These are phyloP conservation scores for Vandiemenella viatica DNA, from an alignment of 2,888 invertebrate species.

Conservation along the genomic window DNA sequence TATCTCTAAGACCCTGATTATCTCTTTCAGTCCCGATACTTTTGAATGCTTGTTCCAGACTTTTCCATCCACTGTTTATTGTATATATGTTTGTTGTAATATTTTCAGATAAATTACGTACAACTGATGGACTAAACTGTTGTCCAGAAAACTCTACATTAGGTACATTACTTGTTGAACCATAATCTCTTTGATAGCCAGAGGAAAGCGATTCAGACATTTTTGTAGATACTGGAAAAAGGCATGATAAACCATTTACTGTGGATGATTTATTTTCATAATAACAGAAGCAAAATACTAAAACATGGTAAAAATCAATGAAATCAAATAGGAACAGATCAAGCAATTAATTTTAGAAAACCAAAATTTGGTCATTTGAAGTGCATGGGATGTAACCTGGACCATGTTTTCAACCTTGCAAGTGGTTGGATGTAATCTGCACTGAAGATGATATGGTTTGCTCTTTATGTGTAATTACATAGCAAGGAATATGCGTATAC, in stretches of 20 bases:
- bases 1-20: slow-evolving; percentile 47
- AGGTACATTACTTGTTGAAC: slow-evolving; percentile 38
- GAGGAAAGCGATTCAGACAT: slow-evolving; percentile 2
- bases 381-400: too few relatives aligned
- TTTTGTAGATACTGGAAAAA: neutral
- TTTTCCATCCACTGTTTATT: slow-evolving; percentile 56
- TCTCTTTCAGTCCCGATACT: slow-evolving; percentile 62
- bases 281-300: neutral
- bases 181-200: slow-evolving; percentile 23
- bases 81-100: slow-evolving; percentile 67
- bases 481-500: too few relatives aligned
- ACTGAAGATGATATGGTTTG: too few relatives aligned
- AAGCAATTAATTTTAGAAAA: too few relatives aligned
- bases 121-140: slow-evolving; percentile 56
- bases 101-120: slow-evolving; percentile 63
- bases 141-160: slow-evolving; percentile 44
- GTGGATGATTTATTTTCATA: neutral
- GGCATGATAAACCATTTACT: neutral
- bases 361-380: too few relatives aligned
- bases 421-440: too few relatives aligned
- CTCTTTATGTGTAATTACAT: too few relatives aligned
- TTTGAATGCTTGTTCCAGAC: slow-evolving; percentile 56
- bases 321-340: too few relatives aligned
- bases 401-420: too few relatives aligned
- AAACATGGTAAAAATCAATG: too few relatives aligned